These are phyloP conservation scores for Ispidina lecontei DNA, from an alignment of 2,797 vertebrate genomes.

Conservation along the genomic window DNA sequence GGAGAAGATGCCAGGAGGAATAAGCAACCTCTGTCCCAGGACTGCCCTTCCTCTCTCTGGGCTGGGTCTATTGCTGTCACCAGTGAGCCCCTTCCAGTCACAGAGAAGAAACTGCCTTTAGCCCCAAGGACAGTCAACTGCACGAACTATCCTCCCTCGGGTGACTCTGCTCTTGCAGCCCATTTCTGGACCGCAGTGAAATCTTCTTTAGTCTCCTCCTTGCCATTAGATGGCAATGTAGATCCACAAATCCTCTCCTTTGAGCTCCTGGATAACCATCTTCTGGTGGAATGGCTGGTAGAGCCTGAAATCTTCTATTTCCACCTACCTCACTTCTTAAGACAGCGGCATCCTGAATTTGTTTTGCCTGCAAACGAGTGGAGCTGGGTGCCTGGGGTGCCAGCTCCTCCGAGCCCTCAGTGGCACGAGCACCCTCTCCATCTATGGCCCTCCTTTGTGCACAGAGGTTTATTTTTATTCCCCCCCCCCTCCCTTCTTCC, in stretches of 20 bases:
- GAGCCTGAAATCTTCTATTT: neutral
- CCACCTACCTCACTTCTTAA: neutral
- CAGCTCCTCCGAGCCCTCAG: neutral
- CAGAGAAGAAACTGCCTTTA: neutral
- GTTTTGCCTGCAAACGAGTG: neutral
- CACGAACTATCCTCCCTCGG: neutral
- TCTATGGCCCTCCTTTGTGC: neutral
- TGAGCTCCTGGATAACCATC: neutral
- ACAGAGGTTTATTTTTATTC: neutral
- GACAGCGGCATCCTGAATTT: neutral
- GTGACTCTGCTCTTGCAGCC: neutral
- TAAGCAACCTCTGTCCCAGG: neutral
- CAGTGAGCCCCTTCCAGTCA: neutral
- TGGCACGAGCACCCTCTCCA: neutral
- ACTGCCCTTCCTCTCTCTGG: neutral
- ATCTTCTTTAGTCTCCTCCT: neutral
- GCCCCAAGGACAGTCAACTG: neutral
- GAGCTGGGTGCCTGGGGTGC: neutral
- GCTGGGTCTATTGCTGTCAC: neutral
- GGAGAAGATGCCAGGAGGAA: neutral
- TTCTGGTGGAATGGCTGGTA: neutral
- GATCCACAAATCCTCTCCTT: conserved; percentile 10
- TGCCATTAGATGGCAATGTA: conserved; percentile 63
- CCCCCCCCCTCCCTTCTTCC: neutral
- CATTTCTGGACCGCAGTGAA: neutral